These are phyloP conservation scores for Indicator indicator DNA, from an alignment of 2,113 vertebrate species.

Conservation along the genomic window DNA sequence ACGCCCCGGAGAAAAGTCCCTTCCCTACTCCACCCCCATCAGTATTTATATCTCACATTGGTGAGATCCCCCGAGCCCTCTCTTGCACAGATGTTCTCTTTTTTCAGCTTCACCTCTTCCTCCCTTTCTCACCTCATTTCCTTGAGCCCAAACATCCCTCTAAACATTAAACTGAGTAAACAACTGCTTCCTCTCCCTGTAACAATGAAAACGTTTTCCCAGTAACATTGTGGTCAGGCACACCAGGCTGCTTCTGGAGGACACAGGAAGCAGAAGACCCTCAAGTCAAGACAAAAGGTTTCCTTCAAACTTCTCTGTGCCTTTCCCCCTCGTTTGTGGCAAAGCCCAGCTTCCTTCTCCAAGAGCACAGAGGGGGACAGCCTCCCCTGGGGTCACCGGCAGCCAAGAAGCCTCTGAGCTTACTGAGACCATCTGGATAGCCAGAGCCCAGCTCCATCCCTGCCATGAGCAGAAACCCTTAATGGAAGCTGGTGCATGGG, in stretches of 20 bases:
- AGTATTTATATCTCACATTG: background rate
- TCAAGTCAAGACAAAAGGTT: background rate
- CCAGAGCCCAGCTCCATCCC: background rate
- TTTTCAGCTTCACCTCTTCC: constrained; percentile 48
- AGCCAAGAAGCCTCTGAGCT: background rate
- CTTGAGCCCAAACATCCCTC: constrained; percentile 47
- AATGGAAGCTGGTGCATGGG: fast-evolving
- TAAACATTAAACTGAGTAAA: constrained; percentile 33
- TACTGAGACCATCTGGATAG: background rate
- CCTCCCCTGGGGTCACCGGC: background rate
- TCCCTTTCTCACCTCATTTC: constrained; percentile 55
- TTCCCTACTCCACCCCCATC: background rate
- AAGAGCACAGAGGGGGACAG: background rate
- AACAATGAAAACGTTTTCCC: constrained; percentile 45
- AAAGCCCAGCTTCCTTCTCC: background rate
- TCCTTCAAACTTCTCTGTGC: background rate
- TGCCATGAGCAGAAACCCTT: background rate
- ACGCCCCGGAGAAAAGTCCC: background rate
- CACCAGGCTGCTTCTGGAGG: constrained; percentile 12
- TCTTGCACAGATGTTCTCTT: constrained; percentile 9
- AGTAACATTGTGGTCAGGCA: background rate
- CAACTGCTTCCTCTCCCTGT: constrained; percentile 44
- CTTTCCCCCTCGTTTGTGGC: background rate
- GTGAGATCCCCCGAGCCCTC: background rate
- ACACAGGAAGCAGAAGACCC: constrained; percentile 24